phyloP scores from a whole-genome alignment of 2,113 vertebrate species.

The Atractosteus spatula region DNA sequence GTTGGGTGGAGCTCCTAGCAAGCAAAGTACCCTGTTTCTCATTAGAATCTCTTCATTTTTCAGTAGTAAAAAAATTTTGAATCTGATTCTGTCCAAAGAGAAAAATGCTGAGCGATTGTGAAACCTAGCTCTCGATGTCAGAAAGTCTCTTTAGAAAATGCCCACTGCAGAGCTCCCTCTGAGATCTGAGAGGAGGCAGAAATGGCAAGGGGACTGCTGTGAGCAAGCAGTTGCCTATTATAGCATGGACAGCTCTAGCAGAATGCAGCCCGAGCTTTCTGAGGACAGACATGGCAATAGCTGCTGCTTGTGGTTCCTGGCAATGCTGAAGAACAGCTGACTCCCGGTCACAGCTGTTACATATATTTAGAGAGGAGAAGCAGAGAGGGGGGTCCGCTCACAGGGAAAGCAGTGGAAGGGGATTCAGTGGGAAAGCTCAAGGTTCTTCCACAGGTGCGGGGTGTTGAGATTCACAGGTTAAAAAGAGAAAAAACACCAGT shows the following conservation, averaged over 20 bases:
- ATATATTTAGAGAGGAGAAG: constrained; percentile 8
- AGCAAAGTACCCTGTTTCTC: constrained; percentile 10
- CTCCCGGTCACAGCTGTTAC: constrained; percentile 3
- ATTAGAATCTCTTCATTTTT: neutral
- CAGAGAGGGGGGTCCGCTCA: neutral
- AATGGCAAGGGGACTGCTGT: neutral
- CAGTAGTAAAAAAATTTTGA: constrained; percentile 5
- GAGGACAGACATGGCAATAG: neutral
- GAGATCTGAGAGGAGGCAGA: neutral
- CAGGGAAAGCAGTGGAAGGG: neutral
- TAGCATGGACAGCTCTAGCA: neutral
- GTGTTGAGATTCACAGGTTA: neutral
- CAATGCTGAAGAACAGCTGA: constrained; percentile 8
- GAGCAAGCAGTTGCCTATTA: neutral
- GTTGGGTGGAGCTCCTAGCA: neutral
- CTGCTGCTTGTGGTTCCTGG: neutral
- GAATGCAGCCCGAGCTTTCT: neutral
- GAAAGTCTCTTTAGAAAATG: constrained; percentile 13
- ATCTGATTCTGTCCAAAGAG: neutral
- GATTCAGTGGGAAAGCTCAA: neutral
- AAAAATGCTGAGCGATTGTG: constrained; percentile 2
- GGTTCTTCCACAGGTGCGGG: neutral
- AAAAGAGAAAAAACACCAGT: neutral
- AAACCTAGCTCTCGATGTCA: neutral
- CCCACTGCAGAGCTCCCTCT: constrained; percentile 2